These are phyloP conservation scores for Rhaphigaster nebulosa DNA, from an alignment of 2,888 invertebrate species.

Conservation along the genomic window DNA sequence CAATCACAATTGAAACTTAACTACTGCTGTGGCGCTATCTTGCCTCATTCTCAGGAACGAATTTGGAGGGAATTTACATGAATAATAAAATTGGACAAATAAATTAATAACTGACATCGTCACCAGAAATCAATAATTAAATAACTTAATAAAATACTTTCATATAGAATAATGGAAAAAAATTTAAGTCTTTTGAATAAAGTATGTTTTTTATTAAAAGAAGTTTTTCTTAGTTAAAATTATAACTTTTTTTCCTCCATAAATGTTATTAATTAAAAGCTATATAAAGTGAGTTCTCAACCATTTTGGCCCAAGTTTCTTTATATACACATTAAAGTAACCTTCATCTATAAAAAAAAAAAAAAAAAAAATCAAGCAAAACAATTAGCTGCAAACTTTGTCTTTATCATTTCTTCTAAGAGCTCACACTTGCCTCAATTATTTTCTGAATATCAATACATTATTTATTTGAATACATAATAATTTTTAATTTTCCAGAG, in stretches of 20 bases:
- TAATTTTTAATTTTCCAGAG: conserved; percentile 73
- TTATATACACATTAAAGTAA: neutral
- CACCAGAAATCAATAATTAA: neutral
- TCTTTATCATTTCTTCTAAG: neutral
- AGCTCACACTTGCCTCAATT: neutral
- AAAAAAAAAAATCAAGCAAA: neutral
- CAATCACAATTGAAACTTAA: neutral
- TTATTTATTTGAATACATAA: neutral
- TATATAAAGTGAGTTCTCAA: no score
- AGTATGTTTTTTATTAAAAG: neutral
- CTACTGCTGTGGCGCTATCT: neutral
- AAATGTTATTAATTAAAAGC: neutral
- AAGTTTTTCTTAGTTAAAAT: neutral
- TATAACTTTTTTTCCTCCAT: neutral
- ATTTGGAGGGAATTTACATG: neutral
- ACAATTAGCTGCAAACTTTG: neutral
- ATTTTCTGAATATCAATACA: neutral
- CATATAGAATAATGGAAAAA: neutral
- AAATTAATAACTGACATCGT: neutral
- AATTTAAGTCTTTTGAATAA: neutral
- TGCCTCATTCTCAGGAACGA: neutral
- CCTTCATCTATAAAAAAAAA: neutral
- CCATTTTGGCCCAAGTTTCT: no score
- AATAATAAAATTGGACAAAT: neutral
- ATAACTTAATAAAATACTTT: no score